Base-by-base conservation (phyloP, 2,888 invertebrate species). In the Phyllotreta cruciferae region DNA sequence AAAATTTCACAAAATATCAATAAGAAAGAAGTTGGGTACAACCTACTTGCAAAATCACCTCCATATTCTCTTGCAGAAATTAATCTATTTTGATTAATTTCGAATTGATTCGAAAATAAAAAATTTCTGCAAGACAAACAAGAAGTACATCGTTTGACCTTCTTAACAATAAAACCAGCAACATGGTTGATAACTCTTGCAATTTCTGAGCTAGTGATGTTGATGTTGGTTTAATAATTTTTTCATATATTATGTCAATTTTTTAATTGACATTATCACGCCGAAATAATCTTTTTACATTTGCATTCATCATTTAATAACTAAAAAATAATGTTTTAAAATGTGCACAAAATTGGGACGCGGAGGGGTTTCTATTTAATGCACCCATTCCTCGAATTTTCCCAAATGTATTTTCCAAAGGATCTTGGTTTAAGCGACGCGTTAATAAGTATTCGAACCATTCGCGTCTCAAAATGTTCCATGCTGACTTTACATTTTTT, bases 31-130 rank as follows among this genome's bases (percentile, higher is more conserved):
- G 44, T 56, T 14, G 56, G 44, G 35, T 44, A 56, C 10, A 58
- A 35, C 24, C 50, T 49, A 34, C 58, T 58, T 39, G 50, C 39
- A 3, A 9, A 49, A 24, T 45, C 42, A 49, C 58, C 50, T 34
- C 58, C 58, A 58, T 58, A 58, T 58, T 58, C 58, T 58, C 58
- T 58, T 8, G 41, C 34, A 10, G 58, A 58, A 37, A 47, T 57
- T 36, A 58, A 35, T 6, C 14, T 14, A 39, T 58, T 58, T 39
- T 13, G 10, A 34, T 39, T 14, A 9, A 35, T 50, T 14, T 58
- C 58, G 38, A 50, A 58, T 9, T 50, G 14, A 11, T 13, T 24
- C 9, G 58, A 58, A 49, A 58, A 58, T 50, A 58, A 13, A 11
- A 9, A 13, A 11, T 13, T 37, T 58, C 41, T 50, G 14, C 50